phyloP scores from a whole-genome alignment of 2,888 invertebrate species.

The Rotaria sp. region DNA sequence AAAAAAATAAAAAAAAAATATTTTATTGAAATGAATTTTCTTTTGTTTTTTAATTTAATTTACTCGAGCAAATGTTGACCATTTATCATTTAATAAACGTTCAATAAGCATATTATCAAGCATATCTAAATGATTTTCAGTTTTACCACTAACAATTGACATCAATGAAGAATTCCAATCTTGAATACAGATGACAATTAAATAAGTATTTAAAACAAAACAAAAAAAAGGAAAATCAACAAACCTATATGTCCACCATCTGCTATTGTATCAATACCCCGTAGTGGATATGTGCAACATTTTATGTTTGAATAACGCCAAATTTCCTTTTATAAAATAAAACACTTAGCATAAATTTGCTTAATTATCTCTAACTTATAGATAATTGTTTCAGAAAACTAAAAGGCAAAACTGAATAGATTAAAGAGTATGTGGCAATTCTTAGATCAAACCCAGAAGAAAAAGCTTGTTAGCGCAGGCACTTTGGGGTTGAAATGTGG shows the following conservation, averaged over 20 bases:
- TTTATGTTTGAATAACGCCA: slow-evolving; percentile 98
- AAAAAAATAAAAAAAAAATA: neutral
- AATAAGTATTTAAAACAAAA: neutral
- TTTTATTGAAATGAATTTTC: neutral
- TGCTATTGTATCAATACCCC: slow-evolving; percentile 85
- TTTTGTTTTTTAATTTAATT: slow-evolving; percentile 35
- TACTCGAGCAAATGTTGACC: slow-evolving; percentile 95
- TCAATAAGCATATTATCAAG: slow-evolving; percentile 95
- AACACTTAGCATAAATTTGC: no score
- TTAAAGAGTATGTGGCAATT: no score
- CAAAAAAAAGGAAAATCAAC: slow-evolving; percentile 45
- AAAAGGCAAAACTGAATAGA: no score
- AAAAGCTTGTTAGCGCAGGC: no score
- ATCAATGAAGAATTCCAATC: slow-evolving; percentile 97
- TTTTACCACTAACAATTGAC: slow-evolving; percentile 90
- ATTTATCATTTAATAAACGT: slow-evolving; percentile 89
- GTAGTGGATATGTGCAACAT: slow-evolving; percentile 91
- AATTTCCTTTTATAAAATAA: slow-evolving; percentile 73
- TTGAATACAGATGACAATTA: slow-evolving; percentile 54
- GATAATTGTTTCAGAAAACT: no score
- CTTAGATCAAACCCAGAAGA: no score
- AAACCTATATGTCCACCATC: slow-evolving; percentile 90
- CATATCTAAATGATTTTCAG: slow-evolving; percentile 96
- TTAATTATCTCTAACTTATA: no score
- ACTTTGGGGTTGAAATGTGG: no score